Percentiles rank a stretch among this genome's conserved stretches.
Conservation (phyloP, 2,888 invertebrate species). For the Meiosimyza platycephala region DNA sequence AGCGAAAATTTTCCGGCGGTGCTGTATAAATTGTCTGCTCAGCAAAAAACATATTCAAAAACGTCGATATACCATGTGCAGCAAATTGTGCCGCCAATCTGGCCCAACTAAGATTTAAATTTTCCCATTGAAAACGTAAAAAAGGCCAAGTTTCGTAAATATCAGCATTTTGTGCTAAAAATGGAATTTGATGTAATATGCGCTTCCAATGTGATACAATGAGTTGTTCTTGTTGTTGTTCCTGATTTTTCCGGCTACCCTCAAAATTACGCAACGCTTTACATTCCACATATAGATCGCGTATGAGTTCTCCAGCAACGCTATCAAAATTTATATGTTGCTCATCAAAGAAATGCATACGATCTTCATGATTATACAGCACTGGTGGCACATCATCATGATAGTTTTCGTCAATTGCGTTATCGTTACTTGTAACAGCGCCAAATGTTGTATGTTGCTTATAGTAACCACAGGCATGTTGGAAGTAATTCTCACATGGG, state of each 20-base stretch:
- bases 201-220: constrained; percentile 44
- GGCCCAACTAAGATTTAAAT: constrained; percentile 53
- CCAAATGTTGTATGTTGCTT: constrained; percentile 11
- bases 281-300: constrained; percentile 56
- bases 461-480: constrained; percentile 59
- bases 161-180: constrained; percentile 46
- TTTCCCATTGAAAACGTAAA: constrained; percentile 57
- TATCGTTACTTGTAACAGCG: background rate
- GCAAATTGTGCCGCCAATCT: constrained; percentile 55
- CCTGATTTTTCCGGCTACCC: constrained; percentile 9
- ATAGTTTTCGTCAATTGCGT: constrained; percentile 4
- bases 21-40: constrained; percentile 56
- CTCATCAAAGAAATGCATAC: constrained; percentile 56
- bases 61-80: constrained; percentile 55
- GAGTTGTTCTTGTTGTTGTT: no score
- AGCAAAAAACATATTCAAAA: constrained; percentile 60
- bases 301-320: constrained; percentile 51
- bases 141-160: constrained; percentile 56
- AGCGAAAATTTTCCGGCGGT: constrained; percentile 53
- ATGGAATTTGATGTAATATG: constrained; percentile 53
- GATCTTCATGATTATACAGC: constrained; percentile 59
- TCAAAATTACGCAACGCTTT: constrained; percentile 24
- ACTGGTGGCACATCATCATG: constrained; percentile 52
- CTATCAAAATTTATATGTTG: constrained; percentile 53
- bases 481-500: constrained; percentile 59